phyloP scores from a whole-genome alignment of 2,113 vertebrate species.

The Lanius collurio region DNA sequence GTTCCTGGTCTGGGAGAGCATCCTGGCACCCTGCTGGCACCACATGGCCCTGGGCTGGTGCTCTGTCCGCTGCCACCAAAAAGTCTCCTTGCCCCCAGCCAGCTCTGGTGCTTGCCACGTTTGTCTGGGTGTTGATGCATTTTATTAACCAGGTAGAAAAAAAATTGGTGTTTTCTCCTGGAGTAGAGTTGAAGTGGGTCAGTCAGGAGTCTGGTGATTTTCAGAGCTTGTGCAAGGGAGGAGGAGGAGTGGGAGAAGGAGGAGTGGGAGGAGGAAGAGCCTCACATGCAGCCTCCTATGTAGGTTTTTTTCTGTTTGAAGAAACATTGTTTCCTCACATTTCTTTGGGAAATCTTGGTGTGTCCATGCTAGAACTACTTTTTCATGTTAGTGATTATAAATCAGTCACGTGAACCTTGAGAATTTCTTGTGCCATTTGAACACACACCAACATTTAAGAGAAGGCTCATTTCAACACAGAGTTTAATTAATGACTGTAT shows the following conservation, averaged over 20 bases:
- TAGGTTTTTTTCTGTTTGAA: neutral
- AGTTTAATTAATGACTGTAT: neutral
- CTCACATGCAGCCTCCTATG: accelerated
- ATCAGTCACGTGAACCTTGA: neutral
- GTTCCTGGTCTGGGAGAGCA: neutral
- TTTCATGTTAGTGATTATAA: neutral
- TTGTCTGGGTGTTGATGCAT: neutral
- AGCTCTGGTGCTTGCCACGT: neutral
- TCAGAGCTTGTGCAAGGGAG: neutral
- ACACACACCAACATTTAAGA: neutral
- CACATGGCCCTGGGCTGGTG: accelerated
- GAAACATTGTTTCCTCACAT: neutral
- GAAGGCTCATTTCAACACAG: neutral
- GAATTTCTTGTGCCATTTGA: neutral
- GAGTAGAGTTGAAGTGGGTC: neutral
- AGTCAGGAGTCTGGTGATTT: neutral
- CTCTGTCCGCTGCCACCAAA: neutral
- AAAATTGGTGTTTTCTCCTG: neutral
- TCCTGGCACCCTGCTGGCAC: neutral
- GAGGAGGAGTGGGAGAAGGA: neutral
- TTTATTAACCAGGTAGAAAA: neutral
- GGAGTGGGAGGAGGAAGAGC: neutral
- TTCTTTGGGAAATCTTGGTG: neutral
- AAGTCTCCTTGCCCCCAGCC: accelerated
- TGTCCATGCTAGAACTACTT: neutral